Base-by-base conservation (phyloP, 2,113 vertebrate species). In the Spheniscus mendiculus region DNA sequence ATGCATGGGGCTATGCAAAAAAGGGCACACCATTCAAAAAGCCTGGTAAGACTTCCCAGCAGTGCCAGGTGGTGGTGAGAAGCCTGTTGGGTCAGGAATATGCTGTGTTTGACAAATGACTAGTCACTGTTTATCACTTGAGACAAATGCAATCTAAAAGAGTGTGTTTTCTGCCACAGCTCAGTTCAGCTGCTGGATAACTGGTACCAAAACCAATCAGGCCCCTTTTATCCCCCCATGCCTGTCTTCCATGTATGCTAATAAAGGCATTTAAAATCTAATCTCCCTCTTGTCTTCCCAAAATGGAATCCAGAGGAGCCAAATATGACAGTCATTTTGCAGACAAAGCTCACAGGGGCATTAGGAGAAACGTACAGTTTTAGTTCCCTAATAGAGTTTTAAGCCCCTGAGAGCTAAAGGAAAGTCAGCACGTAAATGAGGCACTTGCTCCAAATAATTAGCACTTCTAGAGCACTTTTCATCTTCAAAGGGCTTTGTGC, bases 371-470 rank as follows among this genome's bases (percentile, higher is more conserved):
- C 0, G 7, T 27, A 78, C 56, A 87, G 79, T 93, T 96, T 96
- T 95, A 93, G 92, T 47, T 96, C 76, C 83, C 83, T 96, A 95
- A 96, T 89, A 96, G 93, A 92, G 59, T 97, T 95, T 90, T 87
- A 94, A 97, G 71, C 95, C 90, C 81, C 4, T 44, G 92, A 91
- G 93, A 97, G 73, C 88, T 22, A 90, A 83, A 94, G 78, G 71
- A 71, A 88, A 97, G 85, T 78, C 79, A 58, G 79, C 34, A 62
- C 26, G 1, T 86, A 93, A 97, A 95, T 93, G 83, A 97, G 84
- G 91, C 3, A 0, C 53, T 74, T 72, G 81, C 63, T 95, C 90
- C 66, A 95, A 93, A 93, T 96, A 95, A 96, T 96, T 87, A 97
- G 65, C 58, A 65, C 81, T 96, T 95, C 87, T 58, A 62, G 78